Percentiles rank a stretch among this genome's conserved stretches.
Evolutionary conservation across 2,888 invertebrate genomes (phyloP).

Genomic region (Erebia palarica): DNA sequence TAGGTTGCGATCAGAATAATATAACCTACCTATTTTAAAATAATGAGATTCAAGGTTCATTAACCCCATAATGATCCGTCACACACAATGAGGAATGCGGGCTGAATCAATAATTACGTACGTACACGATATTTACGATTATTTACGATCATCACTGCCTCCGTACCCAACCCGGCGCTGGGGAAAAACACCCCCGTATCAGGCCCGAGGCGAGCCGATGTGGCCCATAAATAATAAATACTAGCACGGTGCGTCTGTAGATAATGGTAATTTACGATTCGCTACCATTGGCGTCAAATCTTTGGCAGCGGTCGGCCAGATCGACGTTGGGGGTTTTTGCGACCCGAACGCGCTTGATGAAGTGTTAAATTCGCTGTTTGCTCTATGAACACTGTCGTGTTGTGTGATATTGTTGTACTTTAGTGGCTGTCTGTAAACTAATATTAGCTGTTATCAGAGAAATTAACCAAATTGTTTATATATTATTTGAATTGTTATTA

Average conservation of each 20-base stretch:
- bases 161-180: conserved; percentile 52
- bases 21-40: not conserved
- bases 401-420: too few species aligned
- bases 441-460: too few species aligned
- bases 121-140: conserved; percentile 37
- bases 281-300: conserved; percentile 74
- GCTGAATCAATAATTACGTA: conserved; percentile 41
- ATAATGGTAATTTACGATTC: conserved; percentile 82
- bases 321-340: conserved; percentile 56
- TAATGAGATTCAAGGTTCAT: conserved; percentile 28
- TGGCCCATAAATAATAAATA: conserved; percentile 82
- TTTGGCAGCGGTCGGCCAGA: conserved; percentile 65
- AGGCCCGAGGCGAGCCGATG: conserved; percentile 72
- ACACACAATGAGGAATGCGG: conserved; percentile 35
- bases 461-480: too few species aligned
- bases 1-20: too few species aligned
- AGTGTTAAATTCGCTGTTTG: conserved; percentile 16
- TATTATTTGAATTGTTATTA: too few species aligned
- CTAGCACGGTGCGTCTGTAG: conserved; percentile 78
- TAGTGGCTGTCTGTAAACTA: too few species aligned
- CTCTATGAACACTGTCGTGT: not conserved
- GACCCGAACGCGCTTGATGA: conserved; percentile 7
- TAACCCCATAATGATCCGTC: conserved; percentile 36
- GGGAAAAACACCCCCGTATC: conserved; percentile 67
- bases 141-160: conserved; percentile 29